Conservation (phyloP, 2,113 vertebrate genomes). For the Spilogale gracilis region DNA sequence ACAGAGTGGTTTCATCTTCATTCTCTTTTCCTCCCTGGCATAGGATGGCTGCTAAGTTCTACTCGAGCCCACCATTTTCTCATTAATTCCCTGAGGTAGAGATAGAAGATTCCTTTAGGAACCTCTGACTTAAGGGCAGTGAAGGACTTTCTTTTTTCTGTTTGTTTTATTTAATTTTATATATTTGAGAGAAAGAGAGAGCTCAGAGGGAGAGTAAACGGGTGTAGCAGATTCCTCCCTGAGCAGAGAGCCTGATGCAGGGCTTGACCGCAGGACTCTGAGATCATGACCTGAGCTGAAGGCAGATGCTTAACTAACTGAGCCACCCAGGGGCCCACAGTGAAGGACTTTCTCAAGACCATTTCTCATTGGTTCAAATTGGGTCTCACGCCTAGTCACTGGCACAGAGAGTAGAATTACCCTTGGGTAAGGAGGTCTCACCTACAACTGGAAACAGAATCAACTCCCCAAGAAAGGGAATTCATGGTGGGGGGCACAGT, state of each 20-base stretch:
- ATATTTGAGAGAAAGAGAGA: not conserved
- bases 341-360: not conserved
- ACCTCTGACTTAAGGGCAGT: not conserved
- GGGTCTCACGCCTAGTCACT: too few relatives aligned
- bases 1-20: not conserved
- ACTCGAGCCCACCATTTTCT: not conserved
- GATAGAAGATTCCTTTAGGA: not conserved
- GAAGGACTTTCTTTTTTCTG: not conserved
- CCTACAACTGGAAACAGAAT: not conserved
- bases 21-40: accelerated
- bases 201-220: too few relatives aligned
- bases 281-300: not conserved
- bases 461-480: not conserved
- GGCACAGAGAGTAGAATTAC: not conserved
- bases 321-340: too few relatives aligned
- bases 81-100: not conserved
- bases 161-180: not conserved
- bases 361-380: not conserved
- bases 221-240: not conserved
- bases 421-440: not conserved
- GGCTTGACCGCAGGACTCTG: not conserved
- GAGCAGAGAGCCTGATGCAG: not conserved
- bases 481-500: not conserved
- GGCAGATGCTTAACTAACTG: not conserved
- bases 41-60: not conserved